A percentile compares a stretch with the other conserved stretches of the same genome.
Evolutionary conservation across 1,140 invertebrate species (phyloP).

Genomic region (Nilaparvata lugens): DNA sequence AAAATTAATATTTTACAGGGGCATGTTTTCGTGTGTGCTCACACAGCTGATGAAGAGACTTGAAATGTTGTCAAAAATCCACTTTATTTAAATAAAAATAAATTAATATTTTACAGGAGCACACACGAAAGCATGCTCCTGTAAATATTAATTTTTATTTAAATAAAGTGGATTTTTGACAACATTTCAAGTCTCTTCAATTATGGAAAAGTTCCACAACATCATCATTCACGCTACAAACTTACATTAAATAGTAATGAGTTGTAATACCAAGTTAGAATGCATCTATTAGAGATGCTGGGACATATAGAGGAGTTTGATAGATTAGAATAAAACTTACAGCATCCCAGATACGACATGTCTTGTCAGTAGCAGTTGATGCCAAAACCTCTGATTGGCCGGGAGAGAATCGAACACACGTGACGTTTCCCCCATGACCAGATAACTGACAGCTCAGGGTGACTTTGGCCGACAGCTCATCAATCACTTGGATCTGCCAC

Average conservation of each 20-base stretch:
- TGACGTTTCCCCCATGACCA: conserved; percentile 47
- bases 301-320: neutral
- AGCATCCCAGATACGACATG: conserved; percentile 51
- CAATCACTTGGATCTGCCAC: conserved; percentile 47
- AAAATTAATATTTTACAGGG: no score
- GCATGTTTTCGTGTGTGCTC: no score
- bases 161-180: no score
- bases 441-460: conserved; percentile 12
- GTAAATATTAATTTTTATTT: no score
- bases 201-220: no score
- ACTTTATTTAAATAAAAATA: no score
- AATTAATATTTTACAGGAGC: no score
- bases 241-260: neutral
- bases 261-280: neutral
- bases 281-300: neutral
- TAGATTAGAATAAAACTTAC: conserved; percentile 35
- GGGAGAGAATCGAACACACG: conserved; percentile 47
- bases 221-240: no score
- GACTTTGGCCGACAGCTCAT: conserved; percentile 17
- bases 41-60: no score
- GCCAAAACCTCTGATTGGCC: conserved; percentile 44
- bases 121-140: no score
- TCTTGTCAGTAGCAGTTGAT: conserved; percentile 51
- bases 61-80: no score
- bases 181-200: no score